Conservation (phyloP, 1,140 invertebrate species). For the Macrocentrus cingulum region DNA sequence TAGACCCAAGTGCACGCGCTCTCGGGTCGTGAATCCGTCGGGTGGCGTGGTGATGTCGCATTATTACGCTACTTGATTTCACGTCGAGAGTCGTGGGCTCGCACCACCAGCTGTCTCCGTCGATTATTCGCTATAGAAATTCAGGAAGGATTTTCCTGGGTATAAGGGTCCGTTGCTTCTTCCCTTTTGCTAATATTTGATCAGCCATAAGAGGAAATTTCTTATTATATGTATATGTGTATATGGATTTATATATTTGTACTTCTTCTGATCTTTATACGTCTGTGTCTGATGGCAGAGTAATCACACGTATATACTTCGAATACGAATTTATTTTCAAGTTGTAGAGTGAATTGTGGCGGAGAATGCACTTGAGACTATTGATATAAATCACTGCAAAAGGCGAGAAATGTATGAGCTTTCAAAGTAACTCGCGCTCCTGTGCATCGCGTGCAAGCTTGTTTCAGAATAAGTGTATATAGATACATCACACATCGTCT, state of each 20-base stretch:
- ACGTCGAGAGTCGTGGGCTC: constrained; percentile 41
- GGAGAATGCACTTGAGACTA: neutral
- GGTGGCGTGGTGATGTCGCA: constrained; percentile 25
- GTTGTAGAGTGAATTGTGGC: neutral
- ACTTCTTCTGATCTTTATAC: neutral
- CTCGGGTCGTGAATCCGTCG: constrained; percentile 2
- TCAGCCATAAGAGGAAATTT: constrained; percentile 31
- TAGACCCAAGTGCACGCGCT: too few species aligned
- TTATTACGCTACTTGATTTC: constrained; percentile 60
- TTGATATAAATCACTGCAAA: constrained; percentile 3
- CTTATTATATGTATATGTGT: too few species aligned
- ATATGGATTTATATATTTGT: neutral
- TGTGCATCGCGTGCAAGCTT: constrained; percentile 16
- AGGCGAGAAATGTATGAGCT: constrained; percentile 13
- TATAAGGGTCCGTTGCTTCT: neutral
- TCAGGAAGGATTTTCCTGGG: constrained; percentile 37
- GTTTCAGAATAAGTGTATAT: neutral
- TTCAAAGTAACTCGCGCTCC: constrained; percentile 8
- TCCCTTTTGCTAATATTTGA: constrained; percentile 55
- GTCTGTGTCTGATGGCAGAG: too few species aligned
- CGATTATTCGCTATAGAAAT: constrained; percentile 53
- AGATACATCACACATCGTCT: neutral
- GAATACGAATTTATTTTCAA: too few species aligned
- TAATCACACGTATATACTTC: too few species aligned
- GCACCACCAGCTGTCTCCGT: constrained; percentile 46